Base-by-base conservation (phyloP, 1,140 invertebrate species). In the Trichonephila clavata region DNA sequence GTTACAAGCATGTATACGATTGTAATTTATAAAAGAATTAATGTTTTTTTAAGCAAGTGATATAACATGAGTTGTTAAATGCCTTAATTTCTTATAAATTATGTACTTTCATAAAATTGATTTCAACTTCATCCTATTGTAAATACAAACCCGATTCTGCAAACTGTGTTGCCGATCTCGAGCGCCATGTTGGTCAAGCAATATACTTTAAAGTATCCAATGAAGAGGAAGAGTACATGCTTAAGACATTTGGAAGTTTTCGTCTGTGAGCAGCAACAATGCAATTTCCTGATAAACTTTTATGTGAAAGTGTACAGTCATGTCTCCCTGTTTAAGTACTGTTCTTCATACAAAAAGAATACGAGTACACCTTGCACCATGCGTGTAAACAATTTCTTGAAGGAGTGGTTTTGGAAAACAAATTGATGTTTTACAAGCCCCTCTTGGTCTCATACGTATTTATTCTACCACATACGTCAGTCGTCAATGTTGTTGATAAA, bases 401-500 rank as follows among this genome's bases (percentile, higher is more conserved):
- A 90, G 59, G 86, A 90, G 93, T 59, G 93, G 32, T 90, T 94
- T 89, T 83, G 60, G 65, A 90, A 94, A 71, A 93, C 68, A 86
- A 57, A 68, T 92, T 13, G 77, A 88, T 68, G 92, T 93, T 90
- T 93, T 90, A 81, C 83, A 61, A 93, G 83, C n/a, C 83, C 87
- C 87, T 94, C 93, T 94, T 90, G 86, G 68, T 90, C 61, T 90
- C 93, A 94, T 94, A 94, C 93, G 93, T 94, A 94, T 94, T 94
- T 94, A 94, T 94, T 88, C 93, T 94, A 94, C 86, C 86, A 90
- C 93, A 94, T 94, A 94, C 93, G 93, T 94, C 87, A 90, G 86
- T 94, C 92, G 77, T 93, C 71, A 89, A 94, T 94, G 93, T 94
- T 94, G 87, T 89, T 94, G 93, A 87, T 90, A 94, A 94, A 90